A percentile compares a stretch with the other conserved stretches of the same genome.
Evolutionary conservation across 2,888 invertebrate genomes (phyloP).

Genomic region (Malthinus seriepunctatus): DNA sequence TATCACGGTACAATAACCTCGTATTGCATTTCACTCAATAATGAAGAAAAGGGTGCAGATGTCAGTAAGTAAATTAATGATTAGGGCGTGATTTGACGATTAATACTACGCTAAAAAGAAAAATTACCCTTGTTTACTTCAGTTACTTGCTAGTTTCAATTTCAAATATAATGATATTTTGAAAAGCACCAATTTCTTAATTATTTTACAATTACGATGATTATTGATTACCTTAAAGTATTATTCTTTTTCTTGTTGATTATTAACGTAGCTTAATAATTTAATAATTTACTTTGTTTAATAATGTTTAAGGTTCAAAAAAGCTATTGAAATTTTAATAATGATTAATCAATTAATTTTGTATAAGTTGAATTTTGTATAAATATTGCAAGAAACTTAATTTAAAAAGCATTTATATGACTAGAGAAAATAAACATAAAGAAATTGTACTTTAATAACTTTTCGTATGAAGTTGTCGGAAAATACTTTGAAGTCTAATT

Average conservation of each 20-base stretch:
- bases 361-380: too few species aligned
- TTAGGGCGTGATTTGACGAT: conserved; percentile 24
- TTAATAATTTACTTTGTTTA: too few species aligned
- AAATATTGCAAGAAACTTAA: too few species aligned
- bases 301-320: too few species aligned
- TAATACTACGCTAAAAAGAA: conserved; percentile 9
- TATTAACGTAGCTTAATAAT: too few species aligned
- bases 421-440: conserved; percentile 3
- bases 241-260: too few species aligned
- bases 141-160: background rate
- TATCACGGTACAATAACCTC: conserved; percentile 25
- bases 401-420: background rate
- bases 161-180: background rate
- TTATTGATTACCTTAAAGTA: too few species aligned
- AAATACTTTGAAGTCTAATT: conserved; percentile 16
- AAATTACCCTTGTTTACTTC: conserved; percentile 1
- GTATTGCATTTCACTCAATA: conserved; percentile 28
- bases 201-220: too few species aligned
- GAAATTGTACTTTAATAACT: conserved; percentile 9
- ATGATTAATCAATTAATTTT: too few species aligned
- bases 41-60: conserved; percentile 24
- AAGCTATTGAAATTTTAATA: too few species aligned
- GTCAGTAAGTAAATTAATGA: conserved; percentile 28
- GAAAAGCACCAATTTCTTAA: background rate
- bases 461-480: conserved; percentile 8